Conservation (phyloP, 2,113 vertebrate species). For the Eulemur rufifrons region DNA sequence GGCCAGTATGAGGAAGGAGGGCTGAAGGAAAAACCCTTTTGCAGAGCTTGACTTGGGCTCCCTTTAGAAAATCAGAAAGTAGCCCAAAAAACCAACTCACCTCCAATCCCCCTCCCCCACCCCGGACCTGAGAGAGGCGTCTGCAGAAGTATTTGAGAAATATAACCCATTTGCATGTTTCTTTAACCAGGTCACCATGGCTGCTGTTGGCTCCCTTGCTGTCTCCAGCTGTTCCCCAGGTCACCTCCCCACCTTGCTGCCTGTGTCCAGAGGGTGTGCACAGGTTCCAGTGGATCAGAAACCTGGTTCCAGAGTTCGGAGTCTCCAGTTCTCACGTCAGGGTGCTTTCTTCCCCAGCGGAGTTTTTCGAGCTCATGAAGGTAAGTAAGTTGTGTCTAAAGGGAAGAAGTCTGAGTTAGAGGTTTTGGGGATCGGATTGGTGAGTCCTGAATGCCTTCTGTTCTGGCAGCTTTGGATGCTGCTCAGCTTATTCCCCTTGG, state of each 20-base stretch:
- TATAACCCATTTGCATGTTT: neutral
- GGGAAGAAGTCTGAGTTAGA: neutral
- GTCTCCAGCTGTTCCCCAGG: conserved; percentile 84
- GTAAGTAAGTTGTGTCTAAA: conserved; percentile 79
- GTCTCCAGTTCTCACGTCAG: conserved; percentile 90
- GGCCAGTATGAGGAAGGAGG: neutral
- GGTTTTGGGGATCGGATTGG: neutral
- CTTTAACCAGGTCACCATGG: conserved; percentile 90
- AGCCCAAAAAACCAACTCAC: no score
- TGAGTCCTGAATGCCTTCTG: neutral
- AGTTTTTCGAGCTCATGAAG: conserved; percentile 97
- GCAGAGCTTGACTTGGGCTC: neutral
- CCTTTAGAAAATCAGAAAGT: neutral
- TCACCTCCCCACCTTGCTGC: conserved; percentile 82
- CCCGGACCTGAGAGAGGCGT: neutral
- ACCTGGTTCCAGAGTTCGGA: conserved; percentile 93
- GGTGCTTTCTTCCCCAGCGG: conserved; percentile 91
- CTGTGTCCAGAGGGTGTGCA: conserved; percentile 86
- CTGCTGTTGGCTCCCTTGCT: conserved; percentile 93
- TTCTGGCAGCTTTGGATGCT: neutral
- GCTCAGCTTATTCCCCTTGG: neutral
- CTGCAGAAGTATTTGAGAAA: neutral
- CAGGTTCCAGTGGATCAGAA: conserved; percentile 94
- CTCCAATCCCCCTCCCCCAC: fast-evolving
- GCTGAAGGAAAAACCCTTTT: neutral